Conservation (phyloP, 2,113 vertebrate species). For the Archilochus colubris region DNA sequence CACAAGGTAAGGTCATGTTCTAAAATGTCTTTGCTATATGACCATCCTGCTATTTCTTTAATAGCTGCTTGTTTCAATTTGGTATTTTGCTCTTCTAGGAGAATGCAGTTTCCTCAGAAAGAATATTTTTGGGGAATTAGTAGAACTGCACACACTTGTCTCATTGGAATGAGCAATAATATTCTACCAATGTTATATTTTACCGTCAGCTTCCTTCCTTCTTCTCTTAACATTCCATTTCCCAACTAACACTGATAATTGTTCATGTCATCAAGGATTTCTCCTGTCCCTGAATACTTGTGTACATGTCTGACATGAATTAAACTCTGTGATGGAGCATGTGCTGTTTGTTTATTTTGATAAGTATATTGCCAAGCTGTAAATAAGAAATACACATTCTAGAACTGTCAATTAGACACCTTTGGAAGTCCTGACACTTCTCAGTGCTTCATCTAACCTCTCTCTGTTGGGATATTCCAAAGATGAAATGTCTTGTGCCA, state of each 20-base stretch:
- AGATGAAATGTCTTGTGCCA: neutral
- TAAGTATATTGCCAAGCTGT: neutral
- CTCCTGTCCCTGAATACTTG: neutral
- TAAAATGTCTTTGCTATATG: neutral
- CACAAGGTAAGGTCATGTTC: neutral
- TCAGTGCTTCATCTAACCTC: neutral
- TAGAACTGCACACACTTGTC: neutral
- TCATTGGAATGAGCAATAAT: neutral
- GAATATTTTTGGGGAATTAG: neutral
- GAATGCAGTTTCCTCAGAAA: neutral
- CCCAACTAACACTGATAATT: neutral
- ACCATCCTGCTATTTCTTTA: neutral
- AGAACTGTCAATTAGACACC: neutral
- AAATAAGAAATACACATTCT: neutral
- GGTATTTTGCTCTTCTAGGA: neutral
- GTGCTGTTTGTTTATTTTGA: neutral
- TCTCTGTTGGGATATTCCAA: neutral
- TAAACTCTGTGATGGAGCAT: neutral
- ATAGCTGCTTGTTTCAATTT: neutral
- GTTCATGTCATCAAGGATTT: neutral
- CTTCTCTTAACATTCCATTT: neutral
- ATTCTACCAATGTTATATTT: neutral
- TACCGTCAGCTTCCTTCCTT: neutral
- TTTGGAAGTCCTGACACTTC: neutral
- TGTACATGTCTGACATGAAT: neutral